Base-by-base conservation (phyloP, 1,140 invertebrate species). In the Fopius arisanus region DNA sequence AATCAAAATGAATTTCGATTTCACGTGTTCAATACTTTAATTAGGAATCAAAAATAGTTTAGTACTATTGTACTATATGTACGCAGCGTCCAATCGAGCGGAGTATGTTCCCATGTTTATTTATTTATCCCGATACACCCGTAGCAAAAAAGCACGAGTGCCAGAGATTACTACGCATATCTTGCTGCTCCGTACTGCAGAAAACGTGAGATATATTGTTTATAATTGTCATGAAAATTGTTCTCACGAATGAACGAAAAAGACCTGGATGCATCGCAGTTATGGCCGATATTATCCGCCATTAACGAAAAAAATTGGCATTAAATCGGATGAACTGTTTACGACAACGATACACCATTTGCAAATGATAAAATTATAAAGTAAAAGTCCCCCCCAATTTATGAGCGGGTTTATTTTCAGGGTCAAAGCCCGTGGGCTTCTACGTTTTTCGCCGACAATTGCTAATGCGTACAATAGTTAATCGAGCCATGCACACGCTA, bases 401-500 rank as follows among this genome's bases (percentile, higher is more conserved):
- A 48, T 48, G n/a, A 48, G n/a, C 16, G 43, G 16, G 43, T 48
- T 48, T 48, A 48, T 48, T 48, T 48, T 48, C 7, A 19, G 43
- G n/a, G 16, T 48, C 43, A n/a, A n/a, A 48, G 43, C 43, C n/a
- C 0, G 43, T 48, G 43, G 9, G 43, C 43, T 48, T 19, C 43
- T n/a, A 48, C 16, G 43, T 48, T 48, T 48, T 48, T n/a, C 43
- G 21, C 23, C 54, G 19, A 23, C 54, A 23, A 59, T 59, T 59
- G 54, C 26, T 10, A 59, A 59, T 59, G 23, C 54, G 54, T 59
- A 59, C 54, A 59, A 26, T 59, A 23, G 19, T 59, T 59, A 59
- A 59, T 59, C 54, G 54, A 59, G 54, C 54, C 23, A 59, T 59
- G 14, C 54, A 59, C 19, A 59, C 54, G 10, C 54, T 59, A 59